phyloP scores from a whole-genome alignment of 2,113 vertebrate species.

The Aphelocoma coerulescens region DNA sequence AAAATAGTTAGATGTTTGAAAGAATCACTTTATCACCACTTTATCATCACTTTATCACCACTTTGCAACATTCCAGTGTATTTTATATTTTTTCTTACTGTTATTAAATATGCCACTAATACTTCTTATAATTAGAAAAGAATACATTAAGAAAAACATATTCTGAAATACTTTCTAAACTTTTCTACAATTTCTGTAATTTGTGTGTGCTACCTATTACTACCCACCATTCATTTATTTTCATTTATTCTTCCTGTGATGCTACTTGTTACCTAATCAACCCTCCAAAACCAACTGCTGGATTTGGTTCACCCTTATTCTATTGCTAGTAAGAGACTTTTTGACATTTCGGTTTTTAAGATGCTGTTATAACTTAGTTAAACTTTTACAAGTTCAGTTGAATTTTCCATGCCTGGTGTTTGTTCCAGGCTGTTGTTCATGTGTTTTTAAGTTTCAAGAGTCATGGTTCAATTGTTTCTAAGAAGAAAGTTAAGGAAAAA shows the following conservation, averaged over 20 bases:
- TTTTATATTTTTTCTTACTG: background rate
- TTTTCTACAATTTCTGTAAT: background rate
- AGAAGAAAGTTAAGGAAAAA: background rate
- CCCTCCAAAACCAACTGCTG: background rate
- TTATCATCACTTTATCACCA: background rate
- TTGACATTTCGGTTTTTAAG: background rate
- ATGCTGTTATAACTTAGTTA: background rate
- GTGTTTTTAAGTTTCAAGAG: constrained; percentile 10
- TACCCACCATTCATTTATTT: background rate
- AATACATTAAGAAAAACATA: background rate
- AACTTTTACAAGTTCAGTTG: background rate
- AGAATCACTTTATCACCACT: background rate
- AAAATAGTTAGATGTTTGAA: background rate
- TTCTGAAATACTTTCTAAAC: background rate
- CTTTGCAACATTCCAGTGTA: background rate
- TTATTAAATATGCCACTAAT: background rate
- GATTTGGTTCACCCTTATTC: background rate
- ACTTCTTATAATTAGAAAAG: background rate
- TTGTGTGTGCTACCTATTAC: background rate
- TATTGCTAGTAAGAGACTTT: background rate
- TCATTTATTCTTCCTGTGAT: background rate
- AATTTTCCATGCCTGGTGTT: constrained; percentile 18
- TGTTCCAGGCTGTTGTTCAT: background rate
- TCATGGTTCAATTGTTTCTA: constrained; percentile 22
- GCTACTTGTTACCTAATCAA: background rate